Percentiles rank a stretch among this genome's conserved stretches.
Conservation (phyloP, 2,888 invertebrate species). For the Himalopsyche kuldschensis region DNA sequence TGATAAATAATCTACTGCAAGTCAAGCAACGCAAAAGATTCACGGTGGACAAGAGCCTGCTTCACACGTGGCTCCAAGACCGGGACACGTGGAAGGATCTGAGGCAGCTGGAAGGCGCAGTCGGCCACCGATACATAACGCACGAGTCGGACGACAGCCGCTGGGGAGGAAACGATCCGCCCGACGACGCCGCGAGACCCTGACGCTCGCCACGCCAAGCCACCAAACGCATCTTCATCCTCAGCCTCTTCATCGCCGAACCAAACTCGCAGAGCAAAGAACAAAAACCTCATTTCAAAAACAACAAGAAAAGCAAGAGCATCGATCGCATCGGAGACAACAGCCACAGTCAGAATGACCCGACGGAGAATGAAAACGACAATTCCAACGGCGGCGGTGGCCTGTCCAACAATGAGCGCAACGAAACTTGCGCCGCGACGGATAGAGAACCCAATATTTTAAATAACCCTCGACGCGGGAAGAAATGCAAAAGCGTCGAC, state of each 20-base stretch:
- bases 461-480: slow-evolving; percentile 18
- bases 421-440: neutral
- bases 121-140: slow-evolving; percentile 70
- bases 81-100: slow-evolving; percentile 95
- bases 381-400: neutral
- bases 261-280: neutral
- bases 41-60: slow-evolving; percentile 93
- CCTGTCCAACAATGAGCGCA: neutral
- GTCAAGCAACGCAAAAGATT: slow-evolving; percentile 93
- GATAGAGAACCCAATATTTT: neutral
- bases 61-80: slow-evolving; percentile 96
- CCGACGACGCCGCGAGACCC: slow-evolving; percentile 45
- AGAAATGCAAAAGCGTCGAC: slow-evolving; percentile 35
- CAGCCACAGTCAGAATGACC: neutral
- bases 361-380: slow-evolving; percentile 6
- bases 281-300: slow-evolving; percentile 11
- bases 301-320: slow-evolving; percentile 33
- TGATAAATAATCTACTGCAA: slow-evolving; percentile 97
- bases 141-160: slow-evolving; percentile 93
- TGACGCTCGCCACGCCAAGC: slow-evolving; percentile 41
- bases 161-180: slow-evolving; percentile 63
- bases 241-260: slow-evolving; percentile 30
- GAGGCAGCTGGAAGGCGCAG: slow-evolving; percentile 73
- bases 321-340: slow-evolving; percentile 34
- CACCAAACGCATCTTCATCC: slow-evolving; percentile 25